Conservation (phyloP, 2,888 invertebrate genomes). For the Cistogaster globosa region DNA sequence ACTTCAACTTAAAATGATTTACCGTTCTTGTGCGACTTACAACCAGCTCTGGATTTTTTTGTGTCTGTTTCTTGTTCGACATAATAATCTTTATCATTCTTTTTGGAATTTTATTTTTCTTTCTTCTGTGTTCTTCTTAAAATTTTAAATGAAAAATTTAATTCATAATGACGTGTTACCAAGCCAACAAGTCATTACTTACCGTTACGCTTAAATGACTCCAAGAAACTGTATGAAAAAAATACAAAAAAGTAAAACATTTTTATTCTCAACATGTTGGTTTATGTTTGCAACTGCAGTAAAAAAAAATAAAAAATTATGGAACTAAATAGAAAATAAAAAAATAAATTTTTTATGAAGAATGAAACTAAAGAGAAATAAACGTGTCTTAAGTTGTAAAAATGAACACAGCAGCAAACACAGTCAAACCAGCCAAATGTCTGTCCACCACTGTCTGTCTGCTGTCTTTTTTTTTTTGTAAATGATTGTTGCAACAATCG, state of each 20-base stretch:
- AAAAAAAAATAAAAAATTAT: slow-evolving; percentile 15
- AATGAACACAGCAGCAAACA: slow-evolving; percentile 4
- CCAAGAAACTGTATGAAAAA: slow-evolving; percentile 32
- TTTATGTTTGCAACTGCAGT: slow-evolving; percentile 36
- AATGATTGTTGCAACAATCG: slow-evolving; percentile 27
- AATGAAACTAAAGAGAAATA: slow-evolving; percentile 37
- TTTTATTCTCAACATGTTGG: slow-evolving; percentile 54
- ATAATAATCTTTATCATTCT: slow-evolving; percentile 11
- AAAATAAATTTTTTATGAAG: slow-evolving; percentile 15
- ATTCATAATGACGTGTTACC: slow-evolving; percentile 65
- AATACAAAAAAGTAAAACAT: not conserved
- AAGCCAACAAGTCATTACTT: slow-evolving; percentile 66
- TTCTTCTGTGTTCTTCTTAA: not conserved
- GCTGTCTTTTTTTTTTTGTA: slow-evolving; percentile 10
- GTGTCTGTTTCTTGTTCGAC: slow-evolving; percentile 1
- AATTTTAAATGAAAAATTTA: slow-evolving; percentile 54
- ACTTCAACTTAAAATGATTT: slow-evolving; percentile 34
- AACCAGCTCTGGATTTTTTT: not conserved
- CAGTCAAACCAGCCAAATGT: slow-evolving; percentile 2
- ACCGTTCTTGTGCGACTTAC: slow-evolving; percentile 10
- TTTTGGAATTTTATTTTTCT: slow-evolving; percentile 13
- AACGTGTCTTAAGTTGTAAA: slow-evolving; percentile 48
- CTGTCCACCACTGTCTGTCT: slow-evolving; percentile 9
- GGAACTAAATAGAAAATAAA: not conserved
- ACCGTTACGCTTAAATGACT: slow-evolving; percentile 68